Evolutionary conservation across 2,797 vertebrate species (phyloP).

Genomic region (Ptychadena robeensis): DNA sequence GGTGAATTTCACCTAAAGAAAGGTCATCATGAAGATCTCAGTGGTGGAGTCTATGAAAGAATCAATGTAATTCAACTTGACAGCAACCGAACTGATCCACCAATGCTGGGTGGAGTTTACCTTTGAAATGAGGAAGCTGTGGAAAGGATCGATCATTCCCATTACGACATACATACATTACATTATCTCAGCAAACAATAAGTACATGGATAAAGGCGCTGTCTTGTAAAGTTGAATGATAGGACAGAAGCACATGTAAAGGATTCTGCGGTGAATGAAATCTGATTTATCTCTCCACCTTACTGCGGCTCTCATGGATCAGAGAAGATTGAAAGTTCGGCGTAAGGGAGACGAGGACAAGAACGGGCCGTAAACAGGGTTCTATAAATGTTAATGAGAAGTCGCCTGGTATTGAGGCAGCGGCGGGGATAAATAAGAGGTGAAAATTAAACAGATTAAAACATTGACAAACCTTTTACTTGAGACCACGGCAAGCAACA

Average conservation of each 20-base stretch:
- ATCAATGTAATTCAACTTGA: too few species aligned
- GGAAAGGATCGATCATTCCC: background rate
- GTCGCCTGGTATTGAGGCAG: constrained; percentile 2
- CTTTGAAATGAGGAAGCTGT: background rate
- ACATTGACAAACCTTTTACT: constrained; percentile 45
- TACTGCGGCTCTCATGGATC: background rate
- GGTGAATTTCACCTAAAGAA: too few species aligned
- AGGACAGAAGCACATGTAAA: too few species aligned
- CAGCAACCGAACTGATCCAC: too few species aligned
- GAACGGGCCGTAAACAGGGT: background rate
- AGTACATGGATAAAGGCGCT: background rate
- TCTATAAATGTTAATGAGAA: constrained; percentile 43
- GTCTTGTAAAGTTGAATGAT: background rate
- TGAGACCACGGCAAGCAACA: background rate
- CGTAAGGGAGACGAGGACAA: constrained; percentile 22
- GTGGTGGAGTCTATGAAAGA: too few species aligned
- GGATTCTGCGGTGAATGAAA: background rate
- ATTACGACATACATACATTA: too few species aligned
- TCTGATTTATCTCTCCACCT: constrained; percentile 19
- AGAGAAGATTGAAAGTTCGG: constrained; percentile 20
- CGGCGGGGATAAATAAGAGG: constrained; percentile 6
- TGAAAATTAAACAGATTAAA: background rate
- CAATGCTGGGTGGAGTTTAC: too few species aligned
- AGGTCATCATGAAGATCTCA: too few species aligned
- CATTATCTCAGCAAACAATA: background rate